Conservation (phyloP, 2,888 invertebrate genomes). For the Cremastinae sp. region DNA sequence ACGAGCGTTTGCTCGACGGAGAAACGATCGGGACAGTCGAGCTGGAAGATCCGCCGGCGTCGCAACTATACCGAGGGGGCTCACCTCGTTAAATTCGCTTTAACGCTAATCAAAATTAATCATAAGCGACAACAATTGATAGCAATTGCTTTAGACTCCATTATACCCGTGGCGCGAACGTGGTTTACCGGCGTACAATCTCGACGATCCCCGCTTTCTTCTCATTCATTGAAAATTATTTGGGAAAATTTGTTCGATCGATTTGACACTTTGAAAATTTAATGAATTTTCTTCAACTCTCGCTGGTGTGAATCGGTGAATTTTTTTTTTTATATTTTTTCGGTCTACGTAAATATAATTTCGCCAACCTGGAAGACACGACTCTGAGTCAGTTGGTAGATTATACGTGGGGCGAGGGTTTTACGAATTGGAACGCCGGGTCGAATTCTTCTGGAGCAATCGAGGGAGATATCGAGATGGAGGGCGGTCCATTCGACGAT, state of each 20-base stretch:
- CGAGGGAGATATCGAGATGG: slow-evolving; percentile 81
- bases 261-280: too few relatives aligned
- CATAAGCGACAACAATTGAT: slow-evolving; percentile 79
- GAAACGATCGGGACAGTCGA: slow-evolving; percentile 68
- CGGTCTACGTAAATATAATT: not conserved
- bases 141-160: slow-evolving; percentile 79
- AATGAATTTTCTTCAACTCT: too few relatives aligned
- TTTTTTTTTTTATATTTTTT: not conserved
- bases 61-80: slow-evolving; percentile 68
- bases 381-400: slow-evolving; percentile 53
- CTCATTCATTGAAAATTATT: too few relatives aligned
- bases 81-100: slow-evolving; percentile 77
- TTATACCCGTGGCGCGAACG: slow-evolving; percentile 67
- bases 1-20: too few relatives aligned
- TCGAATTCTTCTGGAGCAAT: slow-evolving; percentile 32
- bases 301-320: not conserved
- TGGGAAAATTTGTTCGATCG: too few relatives aligned
- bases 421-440: slow-evolving; percentile 54
- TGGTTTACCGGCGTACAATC: slow-evolving; percentile 34
- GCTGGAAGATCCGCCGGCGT: slow-evolving; percentile 70
- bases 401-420: slow-evolving; percentile 43
- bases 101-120: slow-evolving; percentile 79
- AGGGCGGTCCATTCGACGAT: slow-evolving; percentile 88
- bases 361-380: slow-evolving; percentile 61
- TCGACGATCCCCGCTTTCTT: slow-evolving; percentile 7